Conservation (phyloP, 2,113 vertebrate species). For the Pituophis catenifer region DNA sequence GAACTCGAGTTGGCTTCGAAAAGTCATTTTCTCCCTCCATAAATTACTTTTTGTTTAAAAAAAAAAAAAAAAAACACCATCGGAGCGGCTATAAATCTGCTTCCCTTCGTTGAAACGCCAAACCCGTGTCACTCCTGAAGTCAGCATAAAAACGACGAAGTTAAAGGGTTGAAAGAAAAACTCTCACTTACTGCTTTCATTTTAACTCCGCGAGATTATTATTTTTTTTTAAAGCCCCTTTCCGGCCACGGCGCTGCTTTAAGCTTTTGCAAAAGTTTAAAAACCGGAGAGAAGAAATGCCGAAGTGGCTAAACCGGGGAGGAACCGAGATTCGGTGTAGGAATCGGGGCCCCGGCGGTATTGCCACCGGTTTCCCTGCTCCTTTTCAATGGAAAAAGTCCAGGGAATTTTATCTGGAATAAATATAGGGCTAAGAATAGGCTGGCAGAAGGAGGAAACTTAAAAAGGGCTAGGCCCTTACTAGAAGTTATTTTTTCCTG, state of each 20-base stretch:
- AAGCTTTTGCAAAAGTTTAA: neutral
- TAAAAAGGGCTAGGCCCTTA: neutral
- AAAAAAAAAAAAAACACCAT: neutral
- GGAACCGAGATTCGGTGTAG: neutral
- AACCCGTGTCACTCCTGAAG: slow-evolving; percentile 48
- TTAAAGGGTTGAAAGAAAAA: neutral
- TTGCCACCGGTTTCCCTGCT: neutral
- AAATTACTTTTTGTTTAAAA: slow-evolving; percentile 68
- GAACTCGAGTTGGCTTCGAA: slow-evolving; percentile 60
- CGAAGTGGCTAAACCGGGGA: neutral
- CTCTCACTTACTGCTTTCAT: neutral
- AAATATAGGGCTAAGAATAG: neutral
- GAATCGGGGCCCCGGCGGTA: neutral
- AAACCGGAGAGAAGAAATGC: neutral
- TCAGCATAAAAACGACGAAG: slow-evolving; percentile 49
- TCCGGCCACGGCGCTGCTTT: neutral
- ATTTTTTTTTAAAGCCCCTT: neutral
- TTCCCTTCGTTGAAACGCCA: slow-evolving; percentile 60
- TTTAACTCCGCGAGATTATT: neutral
- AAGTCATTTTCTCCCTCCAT: slow-evolving; percentile 63
- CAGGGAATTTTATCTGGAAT: neutral
- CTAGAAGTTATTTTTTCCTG: neutral
- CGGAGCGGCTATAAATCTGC: slow-evolving; percentile 64
- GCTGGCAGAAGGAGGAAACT: neutral
- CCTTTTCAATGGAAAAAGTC: neutral